Percentiles rank a stretch among this genome's conserved stretches.
phyloP scores from a whole-genome alignment of 2,113 vertebrate genomes.

The Marcusenius ussheri region DNA sequence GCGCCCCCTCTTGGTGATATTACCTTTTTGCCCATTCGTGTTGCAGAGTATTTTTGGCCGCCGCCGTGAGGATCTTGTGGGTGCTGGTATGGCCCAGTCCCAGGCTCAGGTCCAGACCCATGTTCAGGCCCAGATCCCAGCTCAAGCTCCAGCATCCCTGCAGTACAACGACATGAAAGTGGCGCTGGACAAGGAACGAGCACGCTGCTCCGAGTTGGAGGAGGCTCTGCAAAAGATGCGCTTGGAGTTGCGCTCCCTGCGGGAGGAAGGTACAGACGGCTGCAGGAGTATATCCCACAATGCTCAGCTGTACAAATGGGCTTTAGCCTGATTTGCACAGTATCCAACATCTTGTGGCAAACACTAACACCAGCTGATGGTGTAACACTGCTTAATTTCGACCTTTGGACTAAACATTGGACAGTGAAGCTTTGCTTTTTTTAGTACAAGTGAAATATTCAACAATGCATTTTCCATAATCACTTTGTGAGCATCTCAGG shows the following conservation, averaged over 20 bases:
- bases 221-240: constrained; percentile 95
- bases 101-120: constrained; percentile 70
- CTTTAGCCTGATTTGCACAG: neutral
- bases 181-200: constrained; percentile 92
- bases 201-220: constrained; percentile 87
- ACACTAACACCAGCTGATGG: neutral
- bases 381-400: neutral
- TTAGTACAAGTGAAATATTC: neutral
- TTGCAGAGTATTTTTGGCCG: constrained; percentile 95
- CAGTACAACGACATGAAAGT: constrained; percentile 96
- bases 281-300: neutral
- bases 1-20: neutral
- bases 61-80: constrained; percentile 89
- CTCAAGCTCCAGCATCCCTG: constrained; percentile 70
- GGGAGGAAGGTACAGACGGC: constrained; percentile 78
- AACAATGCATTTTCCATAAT: neutral
- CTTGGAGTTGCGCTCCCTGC: constrained; percentile 81
- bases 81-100: constrained; percentile 64
- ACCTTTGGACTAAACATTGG: neutral
- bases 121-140: constrained; percentile 56
- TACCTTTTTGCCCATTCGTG: neutral
- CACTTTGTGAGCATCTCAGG: neutral
- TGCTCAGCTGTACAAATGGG: neutral
- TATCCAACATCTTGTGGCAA: neutral
- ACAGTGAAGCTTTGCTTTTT: neutral